These are phyloP conservation scores for Dorcus hopei DNA, from an alignment of 2,888 invertebrate genomes.

Conservation along the genomic window DNA sequence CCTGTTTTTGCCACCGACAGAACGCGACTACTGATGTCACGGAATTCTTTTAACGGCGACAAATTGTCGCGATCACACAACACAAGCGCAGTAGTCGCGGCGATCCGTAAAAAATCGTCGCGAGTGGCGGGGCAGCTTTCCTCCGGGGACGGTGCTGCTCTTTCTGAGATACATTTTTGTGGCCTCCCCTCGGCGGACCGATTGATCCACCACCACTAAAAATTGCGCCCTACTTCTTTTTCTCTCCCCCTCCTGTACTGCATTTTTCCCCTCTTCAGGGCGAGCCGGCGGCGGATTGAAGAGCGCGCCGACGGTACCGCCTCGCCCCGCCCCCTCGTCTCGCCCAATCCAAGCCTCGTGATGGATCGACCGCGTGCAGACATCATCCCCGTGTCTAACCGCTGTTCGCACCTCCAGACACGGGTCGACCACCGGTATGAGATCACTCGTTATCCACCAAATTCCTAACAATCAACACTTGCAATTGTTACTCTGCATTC, in stretches of 20 bases:
- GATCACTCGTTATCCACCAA: constrained; percentile 13
- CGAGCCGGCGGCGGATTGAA: constrained; percentile 50
- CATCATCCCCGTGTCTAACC: constrained; percentile 41
- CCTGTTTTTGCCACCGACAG: constrained; percentile 51
- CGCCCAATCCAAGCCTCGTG: constrained; percentile 48
- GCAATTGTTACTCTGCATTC: neutral
- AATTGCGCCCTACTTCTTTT: constrained; percentile 52
- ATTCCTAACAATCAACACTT: constrained; percentile 14
- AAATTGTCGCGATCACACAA: constrained; percentile 52
- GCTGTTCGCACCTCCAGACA: constrained; percentile 43
- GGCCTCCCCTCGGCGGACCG: constrained; percentile 47
- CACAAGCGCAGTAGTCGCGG: constrained; percentile 49
- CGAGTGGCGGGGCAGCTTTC: constrained; percentile 40
- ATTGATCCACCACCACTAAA: constrained; percentile 52
- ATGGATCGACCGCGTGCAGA: constrained; percentile 49
- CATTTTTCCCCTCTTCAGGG: constrained; percentile 55
- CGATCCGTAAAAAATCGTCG: constrained; percentile 43
- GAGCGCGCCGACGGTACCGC: constrained; percentile 45
- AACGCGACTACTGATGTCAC: constrained; percentile 52
- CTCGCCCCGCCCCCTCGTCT: constrained; percentile 51
- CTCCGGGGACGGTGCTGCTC: constrained; percentile 46
- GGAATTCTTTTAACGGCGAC: constrained; percentile 53
- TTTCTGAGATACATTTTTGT: constrained; percentile 48
- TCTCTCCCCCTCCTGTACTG: constrained; percentile 41
- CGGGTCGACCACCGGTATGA: constrained; percentile 31